Conservation (phyloP, 2,888 invertebrate species). For the Rhyacophila evoluta region DNA sequence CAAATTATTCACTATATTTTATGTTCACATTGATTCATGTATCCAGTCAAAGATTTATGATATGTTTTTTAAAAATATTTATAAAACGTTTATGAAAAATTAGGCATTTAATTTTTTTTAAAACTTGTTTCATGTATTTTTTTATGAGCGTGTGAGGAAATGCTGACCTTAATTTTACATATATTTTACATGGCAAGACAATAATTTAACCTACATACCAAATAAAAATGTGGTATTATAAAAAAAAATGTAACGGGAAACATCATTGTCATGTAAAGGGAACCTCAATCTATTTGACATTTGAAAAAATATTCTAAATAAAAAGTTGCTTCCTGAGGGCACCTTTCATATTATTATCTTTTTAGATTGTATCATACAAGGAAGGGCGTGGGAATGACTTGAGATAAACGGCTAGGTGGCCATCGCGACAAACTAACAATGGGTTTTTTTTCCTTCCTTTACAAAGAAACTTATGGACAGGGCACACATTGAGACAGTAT, state of each 20-base stretch:
- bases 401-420: slow-evolving; percentile 3
- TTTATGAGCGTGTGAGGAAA: no score
- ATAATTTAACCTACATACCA: not conserved
- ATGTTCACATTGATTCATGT: no score
- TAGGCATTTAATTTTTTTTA: no score
- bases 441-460: not conserved
- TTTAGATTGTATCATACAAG: slow-evolving; percentile 3
- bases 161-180: no score
- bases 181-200: not conserved
- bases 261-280: not conserved
- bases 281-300: not conserved
- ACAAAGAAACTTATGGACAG: not conserved
- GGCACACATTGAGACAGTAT: not conserved
- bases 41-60: no score
- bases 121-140: no score
- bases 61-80: no score
- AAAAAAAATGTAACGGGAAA: not conserved
- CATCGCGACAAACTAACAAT: not conserved
- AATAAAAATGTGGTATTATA: not conserved
- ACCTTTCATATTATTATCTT: slow-evolving; percentile 1
- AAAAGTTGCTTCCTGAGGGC: not conserved
- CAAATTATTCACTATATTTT: no score
- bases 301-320: not conserved
- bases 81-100: no score
- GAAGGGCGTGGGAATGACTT: slow-evolving; percentile 38